These are phyloP conservation scores for Leptinotarsa haldemani DNA, from an alignment of 2,888 invertebrate genomes.

Conservation along the genomic window DNA sequence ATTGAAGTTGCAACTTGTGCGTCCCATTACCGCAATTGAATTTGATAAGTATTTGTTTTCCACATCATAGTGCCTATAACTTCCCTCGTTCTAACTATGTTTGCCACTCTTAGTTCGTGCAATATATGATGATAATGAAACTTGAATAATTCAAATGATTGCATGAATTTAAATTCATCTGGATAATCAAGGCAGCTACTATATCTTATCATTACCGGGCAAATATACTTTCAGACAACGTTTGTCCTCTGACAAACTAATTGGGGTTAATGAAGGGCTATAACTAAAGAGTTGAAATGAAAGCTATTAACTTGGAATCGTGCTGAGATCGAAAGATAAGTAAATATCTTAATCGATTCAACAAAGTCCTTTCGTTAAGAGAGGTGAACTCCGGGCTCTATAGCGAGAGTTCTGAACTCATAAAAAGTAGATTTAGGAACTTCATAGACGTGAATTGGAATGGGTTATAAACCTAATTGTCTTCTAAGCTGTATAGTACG, in stretches of 20 bases:
- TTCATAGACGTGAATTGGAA: neutral
- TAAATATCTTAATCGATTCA: conserved; percentile 32
- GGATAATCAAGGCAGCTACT: too few relatives aligned
- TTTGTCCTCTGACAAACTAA: neutral
- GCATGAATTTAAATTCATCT: too few relatives aligned
- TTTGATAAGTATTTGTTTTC: too few relatives aligned
- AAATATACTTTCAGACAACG: neutral
- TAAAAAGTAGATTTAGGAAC: neutral
- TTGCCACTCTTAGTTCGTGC: too few relatives aligned
- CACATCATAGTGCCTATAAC: too few relatives aligned
- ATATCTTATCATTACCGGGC: neutral
- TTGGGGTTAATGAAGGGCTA: conserved; percentile 3
- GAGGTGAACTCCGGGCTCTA: neutral
- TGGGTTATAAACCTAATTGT: neutral
- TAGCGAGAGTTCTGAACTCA: neutral
- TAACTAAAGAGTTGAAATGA: neutral
- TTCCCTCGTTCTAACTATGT: too few relatives aligned
- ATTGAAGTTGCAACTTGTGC: too few relatives aligned
- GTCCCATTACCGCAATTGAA: too few relatives aligned
- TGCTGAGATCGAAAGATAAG: conserved; percentile 28
- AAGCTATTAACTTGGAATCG: neutral
- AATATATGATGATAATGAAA: too few relatives aligned
- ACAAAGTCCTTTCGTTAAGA: neutral
- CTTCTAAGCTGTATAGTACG: neutral
- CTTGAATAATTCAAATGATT: too few relatives aligned